Base-by-base conservation (phyloP, 2,113 vertebrate species). In the Donacobius atricapilla region DNA sequence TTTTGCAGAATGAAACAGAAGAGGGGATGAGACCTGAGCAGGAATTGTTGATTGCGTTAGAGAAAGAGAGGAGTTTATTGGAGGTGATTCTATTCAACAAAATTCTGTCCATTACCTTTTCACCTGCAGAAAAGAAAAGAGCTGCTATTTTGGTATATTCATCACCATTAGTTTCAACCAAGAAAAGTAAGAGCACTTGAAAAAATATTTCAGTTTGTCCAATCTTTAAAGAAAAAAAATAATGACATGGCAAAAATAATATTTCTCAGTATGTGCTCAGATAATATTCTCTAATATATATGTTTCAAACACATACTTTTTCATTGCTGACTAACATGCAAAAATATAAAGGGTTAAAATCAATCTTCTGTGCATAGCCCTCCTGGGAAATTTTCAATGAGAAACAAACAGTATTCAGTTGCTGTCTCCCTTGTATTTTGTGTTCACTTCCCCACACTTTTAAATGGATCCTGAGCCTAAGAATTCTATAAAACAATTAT, bases 391-490 rank as follows among this genome's bases (percentile, higher is more conserved):
- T 90, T 88, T 94, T 54, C 56, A 60, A 33, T 0, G 2, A 69
- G 65, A 94, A 91, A 77, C 37, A 81, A 90, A 66, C 13, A 76
- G 15, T 27, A 39, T 68, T 81, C 5, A 1, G 23, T 54, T 81
- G 47, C 23, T 91, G 30, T n/a, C 24, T 90, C 37, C 7, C 14
- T 91, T 9, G 5, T 56, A 61, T 56, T 48, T 83, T 86, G 16
- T 47, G 53, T 73, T 71, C 30, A 66, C 44, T 94, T 95, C 24
- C 18, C 8, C 47, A 48, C 14, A 22, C 81, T 95, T 86, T 92
- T 93, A 94, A 94, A 92, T 64, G 71, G 60, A 83, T 88, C 37
- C 28, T 31, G 27, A 68, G 37, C 42, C 53, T 87, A 77, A 91
- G 70, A 60, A 33, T 4, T 3, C 42, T 93, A 51, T 92, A 78